Conservation (phyloP, 37 sponge, comb jelly and placozoan species). For the Diacarnus erythraeanus region DNA sequence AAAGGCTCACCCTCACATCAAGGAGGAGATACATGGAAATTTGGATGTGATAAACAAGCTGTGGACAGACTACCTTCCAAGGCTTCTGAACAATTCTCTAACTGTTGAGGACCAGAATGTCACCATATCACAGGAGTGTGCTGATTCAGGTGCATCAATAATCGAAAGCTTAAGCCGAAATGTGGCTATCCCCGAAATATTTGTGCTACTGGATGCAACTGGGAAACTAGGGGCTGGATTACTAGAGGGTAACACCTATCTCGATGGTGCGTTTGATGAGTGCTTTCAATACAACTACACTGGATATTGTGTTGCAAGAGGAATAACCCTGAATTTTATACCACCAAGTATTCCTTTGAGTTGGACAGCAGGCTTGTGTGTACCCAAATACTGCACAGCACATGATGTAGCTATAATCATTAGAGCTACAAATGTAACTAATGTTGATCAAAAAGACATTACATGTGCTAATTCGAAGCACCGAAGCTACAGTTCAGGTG, state of each 20-base stretch:
- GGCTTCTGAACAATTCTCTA: background rate
- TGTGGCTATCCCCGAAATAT: background rate
- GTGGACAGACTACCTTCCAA: background rate
- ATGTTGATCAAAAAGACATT: background rate
- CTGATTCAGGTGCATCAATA: background rate
- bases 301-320: conserved; percentile 30
- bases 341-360: background rate
- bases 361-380: conserved; percentile 19
- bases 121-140: too few species aligned
- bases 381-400: conserved; percentile 28
- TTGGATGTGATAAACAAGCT: background rate
- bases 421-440: background rate
- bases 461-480: background rate
- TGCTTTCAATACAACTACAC: conserved; percentile 36
- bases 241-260: conserved; percentile 38
- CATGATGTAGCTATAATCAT: background rate
- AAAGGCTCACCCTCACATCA: too few species aligned
- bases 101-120: too few species aligned
- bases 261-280: conserved; percentile 67
- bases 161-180: background rate
- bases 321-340: background rate
- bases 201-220: conserved; percentile 11
- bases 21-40: background rate
- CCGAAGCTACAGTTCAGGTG: conserved; percentile 31
- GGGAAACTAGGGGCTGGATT: conserved; percentile 30